phyloP scores from a whole-genome alignment of 2,797 vertebrate species.

The Sebastes cheni region DNA sequence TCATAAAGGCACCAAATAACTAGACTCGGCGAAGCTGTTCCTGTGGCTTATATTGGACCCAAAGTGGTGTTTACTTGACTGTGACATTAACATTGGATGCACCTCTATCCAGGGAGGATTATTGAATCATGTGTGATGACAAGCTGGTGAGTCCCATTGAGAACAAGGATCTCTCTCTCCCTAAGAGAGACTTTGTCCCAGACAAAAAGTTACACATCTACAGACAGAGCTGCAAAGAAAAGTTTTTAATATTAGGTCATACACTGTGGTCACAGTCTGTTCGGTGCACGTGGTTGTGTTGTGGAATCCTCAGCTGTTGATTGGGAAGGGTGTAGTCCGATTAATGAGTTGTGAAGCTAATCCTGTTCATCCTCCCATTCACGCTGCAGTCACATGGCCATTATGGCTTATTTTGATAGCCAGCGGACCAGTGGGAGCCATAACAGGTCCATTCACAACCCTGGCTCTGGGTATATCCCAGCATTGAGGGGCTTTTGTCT shows the following conservation, averaged over 20 bases:
- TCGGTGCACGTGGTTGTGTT: conserved; percentile 16
- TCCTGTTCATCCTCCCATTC: conserved; percentile 73
- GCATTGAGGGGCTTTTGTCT: conserved; percentile 53
- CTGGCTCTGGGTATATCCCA: conserved; percentile 24
- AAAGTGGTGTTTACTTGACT: background rate
- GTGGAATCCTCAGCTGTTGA: conserved; percentile 38
- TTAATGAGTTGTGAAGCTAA: conserved; percentile 76
- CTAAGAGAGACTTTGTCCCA: background rate
- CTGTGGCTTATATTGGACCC: background rate
- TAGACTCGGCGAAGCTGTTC: background rate
- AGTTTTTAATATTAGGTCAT: background rate
- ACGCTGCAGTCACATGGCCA: conserved; percentile 69
- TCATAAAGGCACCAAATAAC: background rate
- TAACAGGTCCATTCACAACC: conserved; percentile 62
- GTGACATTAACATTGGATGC: conserved; percentile 1
- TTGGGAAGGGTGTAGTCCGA: conserved; percentile 45
- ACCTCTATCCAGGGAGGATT: background rate
- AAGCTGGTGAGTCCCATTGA: background rate
- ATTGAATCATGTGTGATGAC: background rate
- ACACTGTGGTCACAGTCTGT: background rate
- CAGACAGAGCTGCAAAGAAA: background rate
- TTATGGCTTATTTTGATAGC: conserved; percentile 69
- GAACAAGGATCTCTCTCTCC: background rate
- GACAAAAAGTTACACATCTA: background rate
- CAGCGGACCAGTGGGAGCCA: conserved; percentile 52